These are phyloP conservation scores for Bombus haemorrhoidalis DNA, from an alignment of 1,140 invertebrate species.

Conservation along the genomic window DNA sequence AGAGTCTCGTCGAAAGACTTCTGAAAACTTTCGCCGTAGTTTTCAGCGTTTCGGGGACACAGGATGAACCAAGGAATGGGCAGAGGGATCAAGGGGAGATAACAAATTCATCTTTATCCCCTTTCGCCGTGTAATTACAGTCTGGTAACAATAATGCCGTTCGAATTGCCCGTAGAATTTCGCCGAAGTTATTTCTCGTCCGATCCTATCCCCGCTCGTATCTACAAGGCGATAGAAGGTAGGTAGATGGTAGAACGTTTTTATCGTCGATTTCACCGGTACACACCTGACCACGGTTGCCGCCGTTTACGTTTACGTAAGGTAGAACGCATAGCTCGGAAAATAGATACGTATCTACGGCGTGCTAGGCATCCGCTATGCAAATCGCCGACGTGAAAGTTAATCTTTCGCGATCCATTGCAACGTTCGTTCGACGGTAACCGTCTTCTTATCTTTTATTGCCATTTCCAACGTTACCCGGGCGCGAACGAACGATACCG, in stretches of 20 bases:
- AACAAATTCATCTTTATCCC: slow-evolving; percentile 38
- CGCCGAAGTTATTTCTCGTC: neutral
- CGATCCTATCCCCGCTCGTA: neutral
- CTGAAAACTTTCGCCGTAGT: slow-evolving; percentile 46
- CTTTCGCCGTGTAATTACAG: slow-evolving; percentile 41
- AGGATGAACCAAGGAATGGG: neutral
- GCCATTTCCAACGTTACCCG: slow-evolving; percentile 9
- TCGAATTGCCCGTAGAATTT: neutral
- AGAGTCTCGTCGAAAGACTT: slow-evolving; percentile 23
- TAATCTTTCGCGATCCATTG: slow-evolving; percentile 49
- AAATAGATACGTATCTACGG: neutral
- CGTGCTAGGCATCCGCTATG: slow-evolving; percentile 29
- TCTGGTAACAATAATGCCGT: slow-evolving; percentile 44
- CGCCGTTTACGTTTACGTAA: neutral
- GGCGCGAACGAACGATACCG: slow-evolving; percentile 10
- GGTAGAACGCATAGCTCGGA: neutral
- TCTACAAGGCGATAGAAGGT: neutral
- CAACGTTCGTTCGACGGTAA: slow-evolving; percentile 5
- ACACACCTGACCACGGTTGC: neutral
- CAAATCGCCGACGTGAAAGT: slow-evolving; percentile 49
- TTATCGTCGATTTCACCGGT: slow-evolving; percentile 15
- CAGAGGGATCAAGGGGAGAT: neutral
- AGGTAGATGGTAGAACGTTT: neutral
- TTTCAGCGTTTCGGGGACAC: slow-evolving; percentile 14
- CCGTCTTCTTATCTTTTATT: slow-evolving; percentile 43